Evolutionary conservation across 1,140 invertebrate genomes (phyloP).

Genomic region (Neoseiulus cucumeris): DNA sequence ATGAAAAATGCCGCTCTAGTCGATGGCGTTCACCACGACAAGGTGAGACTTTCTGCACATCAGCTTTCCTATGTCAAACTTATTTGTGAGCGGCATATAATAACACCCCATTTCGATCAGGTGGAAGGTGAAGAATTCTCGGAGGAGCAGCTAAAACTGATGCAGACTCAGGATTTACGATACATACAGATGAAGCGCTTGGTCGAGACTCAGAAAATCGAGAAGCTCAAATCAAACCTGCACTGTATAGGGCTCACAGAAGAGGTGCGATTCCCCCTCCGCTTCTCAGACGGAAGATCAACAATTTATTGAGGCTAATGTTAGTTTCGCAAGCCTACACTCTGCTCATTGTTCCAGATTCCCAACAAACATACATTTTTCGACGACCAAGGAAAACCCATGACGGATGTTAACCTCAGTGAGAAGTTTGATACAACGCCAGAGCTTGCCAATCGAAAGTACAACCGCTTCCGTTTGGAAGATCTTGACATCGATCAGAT

Average conservation of each 20-base stretch:
- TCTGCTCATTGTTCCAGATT: slow-evolving; percentile 14
- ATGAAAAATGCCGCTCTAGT: slow-evolving; percentile 61
- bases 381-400: slow-evolving; percentile 45
- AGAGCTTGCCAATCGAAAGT: slow-evolving; percentile 40
- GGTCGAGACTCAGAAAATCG: slow-evolving; percentile 67
- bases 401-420: slow-evolving; percentile 46
- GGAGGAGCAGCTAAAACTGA: slow-evolving; percentile 57
- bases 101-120: slow-evolving; percentile 28
- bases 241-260: slow-evolving; percentile 52
- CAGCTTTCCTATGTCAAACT: no score
- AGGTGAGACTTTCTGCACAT: slow-evolving; percentile 28
- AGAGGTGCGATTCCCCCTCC: slow-evolving; percentile 53
- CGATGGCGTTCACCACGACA: slow-evolving; percentile 32
- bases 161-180: slow-evolving; percentile 73
- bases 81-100: no score
- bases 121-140: slow-evolving; percentile 41
- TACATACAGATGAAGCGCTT: slow-evolving; percentile 67
- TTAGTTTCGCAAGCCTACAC: not conserved
- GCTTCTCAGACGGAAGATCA: slow-evolving; percentile 35
- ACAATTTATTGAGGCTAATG: not conserved
- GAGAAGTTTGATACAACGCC: slow-evolving; percentile 54
- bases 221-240: slow-evolving; percentile 55
- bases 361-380: slow-evolving; percentile 34
- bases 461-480: slow-evolving; percentile 38
- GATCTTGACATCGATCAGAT: slow-evolving; percentile 39